Evolutionary conservation across 2,797 vertebrate genomes (phyloP).

Genomic region (Aselliscus stoliczkanus): DNA sequence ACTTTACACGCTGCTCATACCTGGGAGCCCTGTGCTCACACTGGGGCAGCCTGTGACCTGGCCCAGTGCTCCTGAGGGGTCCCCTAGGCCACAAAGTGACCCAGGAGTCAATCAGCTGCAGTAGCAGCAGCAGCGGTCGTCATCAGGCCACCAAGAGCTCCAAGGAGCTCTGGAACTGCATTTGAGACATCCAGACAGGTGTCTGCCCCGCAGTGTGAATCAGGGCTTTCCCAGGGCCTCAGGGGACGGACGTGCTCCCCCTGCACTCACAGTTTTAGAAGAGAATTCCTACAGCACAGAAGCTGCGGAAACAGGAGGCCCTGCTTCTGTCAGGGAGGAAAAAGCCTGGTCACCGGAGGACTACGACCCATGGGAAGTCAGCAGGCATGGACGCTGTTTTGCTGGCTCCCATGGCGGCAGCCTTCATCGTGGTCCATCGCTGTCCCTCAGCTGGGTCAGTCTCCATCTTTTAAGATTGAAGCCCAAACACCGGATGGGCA

Average conservation of each 20-base stretch:
- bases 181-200: fast-evolving
- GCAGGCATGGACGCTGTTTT: background rate
- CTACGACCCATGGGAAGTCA: fast-evolving
- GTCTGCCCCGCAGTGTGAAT: background rate
- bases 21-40: background rate
- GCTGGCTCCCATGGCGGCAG: too few species aligned
- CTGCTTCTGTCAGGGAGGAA: background rate
- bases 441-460: background rate
- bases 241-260: background rate
- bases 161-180: background rate
- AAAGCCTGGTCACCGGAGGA: background rate
- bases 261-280: background rate
- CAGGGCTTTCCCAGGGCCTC: background rate
- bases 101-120: background rate
- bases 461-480: background rate
- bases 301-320: background rate
- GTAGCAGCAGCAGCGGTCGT: background rate
- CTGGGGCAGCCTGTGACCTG: background rate
- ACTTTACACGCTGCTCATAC: too few species aligned
- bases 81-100: background rate
- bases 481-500: background rate
- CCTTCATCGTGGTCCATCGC: background rate
- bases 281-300: background rate
- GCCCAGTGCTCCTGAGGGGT: fast-evolving
- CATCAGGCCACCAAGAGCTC: background rate